phyloP scores from a whole-genome alignment of 2,888 invertebrate species.

The Vanessa cardui region DNA sequence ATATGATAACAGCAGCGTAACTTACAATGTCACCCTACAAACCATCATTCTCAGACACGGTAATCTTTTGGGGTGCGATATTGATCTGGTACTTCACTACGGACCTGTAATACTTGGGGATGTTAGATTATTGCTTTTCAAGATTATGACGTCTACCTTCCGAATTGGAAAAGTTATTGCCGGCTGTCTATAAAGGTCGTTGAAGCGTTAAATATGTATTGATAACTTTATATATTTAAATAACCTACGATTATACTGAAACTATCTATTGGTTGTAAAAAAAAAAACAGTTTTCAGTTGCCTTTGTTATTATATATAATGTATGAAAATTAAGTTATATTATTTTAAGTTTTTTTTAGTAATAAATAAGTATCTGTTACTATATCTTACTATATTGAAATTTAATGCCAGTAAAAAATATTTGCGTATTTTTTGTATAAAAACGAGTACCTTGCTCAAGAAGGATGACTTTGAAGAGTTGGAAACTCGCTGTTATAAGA shows the following conservation, averaged over 20 bases:
- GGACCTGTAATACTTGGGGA: conserved; percentile 57
- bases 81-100: conserved; percentile 44
- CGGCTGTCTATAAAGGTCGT: conserved; percentile 21
- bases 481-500: too few relatives aligned
- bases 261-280: too few relatives aligned
- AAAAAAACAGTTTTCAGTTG: too few relatives aligned
- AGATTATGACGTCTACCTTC: conserved; percentile 37
- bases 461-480: too few relatives aligned
- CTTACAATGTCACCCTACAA: conserved; percentile 15
- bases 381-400: too few relatives aligned
- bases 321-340: too few relatives aligned
- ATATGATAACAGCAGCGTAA: background rate
- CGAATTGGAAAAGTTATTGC: conserved; percentile 27
- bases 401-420: too few relatives aligned
- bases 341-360: too few relatives aligned
- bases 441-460: too few relatives aligned
- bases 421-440: too few relatives aligned
- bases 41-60: conserved; percentile 26
- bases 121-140: conserved; percentile 57
- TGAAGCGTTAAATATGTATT: conserved; percentile 18
- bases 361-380: too few relatives aligned
- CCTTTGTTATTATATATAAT: too few relatives aligned
- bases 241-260: background rate
- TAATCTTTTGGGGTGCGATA: conserved; percentile 31
- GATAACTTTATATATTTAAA: background rate